A percentile compares a stretch with the other conserved stretches of the same genome.
phyloP scores from a whole-genome alignment of 2,113 vertebrate genomes.

The Mesocricetus auratus region DNA sequence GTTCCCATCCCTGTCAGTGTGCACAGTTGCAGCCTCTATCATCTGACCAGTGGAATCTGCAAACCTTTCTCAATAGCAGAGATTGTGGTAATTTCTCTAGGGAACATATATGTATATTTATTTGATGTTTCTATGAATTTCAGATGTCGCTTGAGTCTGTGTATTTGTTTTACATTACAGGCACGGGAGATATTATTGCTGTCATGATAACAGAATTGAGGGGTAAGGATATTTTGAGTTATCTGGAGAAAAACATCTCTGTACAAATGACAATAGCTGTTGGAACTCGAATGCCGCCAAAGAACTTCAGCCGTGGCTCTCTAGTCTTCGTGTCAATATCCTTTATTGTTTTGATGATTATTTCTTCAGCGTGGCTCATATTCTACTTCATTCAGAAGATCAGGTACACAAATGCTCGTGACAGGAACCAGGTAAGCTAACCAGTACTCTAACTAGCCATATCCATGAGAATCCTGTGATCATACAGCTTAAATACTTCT shows the following conservation, averaged over 20 bases:
- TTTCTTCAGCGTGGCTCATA: conserved; percentile 98
- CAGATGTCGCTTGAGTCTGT: conserved; percentile 61
- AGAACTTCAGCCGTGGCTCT: conserved; percentile 95
- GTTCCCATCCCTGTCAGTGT: not conserved
- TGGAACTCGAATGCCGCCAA: conserved; percentile 91
- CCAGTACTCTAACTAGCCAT: not conserved
- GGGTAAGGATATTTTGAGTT: conserved; percentile 95
- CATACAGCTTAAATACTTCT: not conserved
- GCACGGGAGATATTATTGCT: conserved; percentile 97
- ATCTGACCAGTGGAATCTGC: conserved; percentile 26
- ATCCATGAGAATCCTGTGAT: not conserved
- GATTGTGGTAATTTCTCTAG: not conserved
- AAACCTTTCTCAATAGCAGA: conserved; percentile 24
- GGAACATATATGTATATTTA: not conserved
- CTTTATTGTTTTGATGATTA: conserved; percentile 99
- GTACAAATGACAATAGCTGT: conserved; percentile 95
- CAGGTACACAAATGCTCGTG: conserved; percentile 93
- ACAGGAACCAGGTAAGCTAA: conserved; percentile 95
- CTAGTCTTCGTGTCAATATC: conserved; percentile 98
- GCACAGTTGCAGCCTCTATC: not conserved
- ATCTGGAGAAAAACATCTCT: conserved; percentile 96
- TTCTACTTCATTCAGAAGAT: conserved; percentile 99
- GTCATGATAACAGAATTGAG: conserved; percentile 98
- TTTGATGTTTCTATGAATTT: conserved; percentile 27
- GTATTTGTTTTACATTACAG: conserved; percentile 86